Evolutionary conservation across 2,113 vertebrate species (phyloP).

Genomic region (Phrynocephalus versicolor): DNA sequence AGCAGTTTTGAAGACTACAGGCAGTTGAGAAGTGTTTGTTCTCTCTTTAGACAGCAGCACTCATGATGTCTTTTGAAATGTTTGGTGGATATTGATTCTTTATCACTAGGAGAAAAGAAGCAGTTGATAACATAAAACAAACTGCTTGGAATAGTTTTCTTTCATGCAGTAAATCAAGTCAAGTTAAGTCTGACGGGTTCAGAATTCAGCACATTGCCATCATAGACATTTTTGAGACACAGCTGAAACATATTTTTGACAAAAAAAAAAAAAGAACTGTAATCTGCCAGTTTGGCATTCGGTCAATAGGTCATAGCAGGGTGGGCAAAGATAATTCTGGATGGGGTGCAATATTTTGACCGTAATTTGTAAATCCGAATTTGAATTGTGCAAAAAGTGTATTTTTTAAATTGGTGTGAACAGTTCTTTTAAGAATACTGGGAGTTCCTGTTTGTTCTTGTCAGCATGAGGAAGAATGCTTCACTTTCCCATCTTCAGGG

Average conservation of each 20-base stretch:
- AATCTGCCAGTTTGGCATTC: background rate
- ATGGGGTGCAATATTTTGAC: too few relatives aligned
- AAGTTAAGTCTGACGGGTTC: background rate
- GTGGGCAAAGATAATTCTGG: too few relatives aligned
- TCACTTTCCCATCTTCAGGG: too few relatives aligned
- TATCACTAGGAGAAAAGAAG: slow-evolving; percentile 34
- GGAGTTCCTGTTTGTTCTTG: too few relatives aligned
- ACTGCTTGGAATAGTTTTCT: background rate
- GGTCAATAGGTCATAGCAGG: too few relatives aligned
- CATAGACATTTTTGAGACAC: background rate
- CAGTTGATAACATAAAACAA: slow-evolving; percentile 24
- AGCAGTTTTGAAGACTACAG: slow-evolving; percentile 2
- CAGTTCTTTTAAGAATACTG: too few relatives aligned
- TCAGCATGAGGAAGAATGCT: too few relatives aligned
- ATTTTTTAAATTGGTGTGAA: too few relatives aligned
- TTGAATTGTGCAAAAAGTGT: too few relatives aligned
- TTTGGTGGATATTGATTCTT: slow-evolving; percentile 44
- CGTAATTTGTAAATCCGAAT: background rate
- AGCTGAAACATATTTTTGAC: background rate
- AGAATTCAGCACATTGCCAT: background rate
- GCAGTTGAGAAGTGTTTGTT: slow-evolving; percentile 10
- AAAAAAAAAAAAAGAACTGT: background rate
- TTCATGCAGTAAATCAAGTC: background rate
- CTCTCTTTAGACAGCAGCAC: background rate
- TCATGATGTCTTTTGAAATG: background rate